phyloP scores from a whole-genome alignment of 2,113 vertebrate genomes.

The Thinocorus orbignyianus region DNA sequence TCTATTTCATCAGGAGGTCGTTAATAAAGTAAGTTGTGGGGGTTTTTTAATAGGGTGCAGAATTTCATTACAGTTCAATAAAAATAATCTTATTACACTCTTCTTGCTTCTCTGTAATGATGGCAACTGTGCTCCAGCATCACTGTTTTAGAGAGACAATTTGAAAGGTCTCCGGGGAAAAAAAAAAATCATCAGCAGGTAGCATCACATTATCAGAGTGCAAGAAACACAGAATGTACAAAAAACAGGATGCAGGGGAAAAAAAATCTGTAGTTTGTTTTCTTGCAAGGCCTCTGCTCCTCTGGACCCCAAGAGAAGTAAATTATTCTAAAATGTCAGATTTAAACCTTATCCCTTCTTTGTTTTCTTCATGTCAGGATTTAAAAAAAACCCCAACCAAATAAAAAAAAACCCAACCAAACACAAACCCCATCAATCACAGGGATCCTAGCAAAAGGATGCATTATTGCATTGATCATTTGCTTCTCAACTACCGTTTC shows the following conservation, averaged over 20 bases:
- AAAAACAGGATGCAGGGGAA: neutral
- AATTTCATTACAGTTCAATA: neutral
- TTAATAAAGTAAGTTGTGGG: constrained; percentile 44
- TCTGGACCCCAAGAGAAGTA: neutral
- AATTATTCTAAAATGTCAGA: neutral
- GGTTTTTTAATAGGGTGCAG: neutral
- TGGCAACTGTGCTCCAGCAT: neutral
- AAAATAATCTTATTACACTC: neutral
- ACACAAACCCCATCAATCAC: no score
- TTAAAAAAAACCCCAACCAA: no score
- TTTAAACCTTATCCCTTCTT: neutral
- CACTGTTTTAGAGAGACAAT: neutral
- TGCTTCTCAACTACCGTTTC: neutral
- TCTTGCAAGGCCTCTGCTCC: neutral
- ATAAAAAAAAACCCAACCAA: no score
- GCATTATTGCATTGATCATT: neutral
- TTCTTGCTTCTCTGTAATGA: neutral
- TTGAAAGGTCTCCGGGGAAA: neutral
- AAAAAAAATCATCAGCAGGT: neutral
- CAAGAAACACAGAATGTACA: neutral
- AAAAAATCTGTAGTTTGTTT: neutral
- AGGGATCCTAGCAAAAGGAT: neutral
- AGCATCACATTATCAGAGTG: neutral
- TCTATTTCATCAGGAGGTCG: neutral
- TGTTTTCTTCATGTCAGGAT: neutral